phyloP scores from a whole-genome alignment of 2,888 invertebrate genomes.

The Lissonota sp. region DNA sequence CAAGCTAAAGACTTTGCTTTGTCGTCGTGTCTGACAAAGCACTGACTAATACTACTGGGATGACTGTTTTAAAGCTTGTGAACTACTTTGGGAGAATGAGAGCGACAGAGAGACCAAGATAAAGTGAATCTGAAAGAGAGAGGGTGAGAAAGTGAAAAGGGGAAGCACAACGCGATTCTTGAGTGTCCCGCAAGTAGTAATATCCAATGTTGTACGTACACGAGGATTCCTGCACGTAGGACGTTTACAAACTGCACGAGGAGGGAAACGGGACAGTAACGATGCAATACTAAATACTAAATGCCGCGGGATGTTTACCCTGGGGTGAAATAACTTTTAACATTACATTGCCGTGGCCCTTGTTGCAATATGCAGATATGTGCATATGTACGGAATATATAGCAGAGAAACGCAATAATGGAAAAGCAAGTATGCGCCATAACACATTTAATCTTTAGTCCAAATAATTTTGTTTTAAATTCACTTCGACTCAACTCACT shows the following conservation, averaged over 20 bases:
- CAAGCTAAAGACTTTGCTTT: slow-evolving; percentile 17
- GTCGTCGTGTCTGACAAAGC: slow-evolving; percentile 17
- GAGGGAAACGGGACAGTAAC: slow-evolving; percentile 11
- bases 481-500: too few relatives aligned
- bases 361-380: neutral
- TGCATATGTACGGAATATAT: neutral
- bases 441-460: too few relatives aligned
- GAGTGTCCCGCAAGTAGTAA: slow-evolving; percentile 4
- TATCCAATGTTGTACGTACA: slow-evolving; percentile 12
- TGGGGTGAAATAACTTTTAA: slow-evolving; percentile 42
- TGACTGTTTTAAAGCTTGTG: slow-evolving; percentile 10
- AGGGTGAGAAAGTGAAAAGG: neutral
- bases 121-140: neutral
- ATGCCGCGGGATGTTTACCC: neutral
- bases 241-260: neutral
- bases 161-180: neutral
- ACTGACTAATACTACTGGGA: slow-evolving; percentile 31
- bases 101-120: neutral
- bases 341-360: neutral
- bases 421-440: slow-evolving; percentile 1
- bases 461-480: too few relatives aligned
- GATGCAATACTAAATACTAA: slow-evolving; percentile 39
- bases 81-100: slow-evolving; percentile 14
- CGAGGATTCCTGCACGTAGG: neutral
- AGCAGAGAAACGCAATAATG: slow-evolving; percentile 14